These are phyloP conservation scores for Amblyjoppa fuscipennis DNA, from an alignment of 2,888 invertebrate genomes.

Conservation along the genomic window DNA sequence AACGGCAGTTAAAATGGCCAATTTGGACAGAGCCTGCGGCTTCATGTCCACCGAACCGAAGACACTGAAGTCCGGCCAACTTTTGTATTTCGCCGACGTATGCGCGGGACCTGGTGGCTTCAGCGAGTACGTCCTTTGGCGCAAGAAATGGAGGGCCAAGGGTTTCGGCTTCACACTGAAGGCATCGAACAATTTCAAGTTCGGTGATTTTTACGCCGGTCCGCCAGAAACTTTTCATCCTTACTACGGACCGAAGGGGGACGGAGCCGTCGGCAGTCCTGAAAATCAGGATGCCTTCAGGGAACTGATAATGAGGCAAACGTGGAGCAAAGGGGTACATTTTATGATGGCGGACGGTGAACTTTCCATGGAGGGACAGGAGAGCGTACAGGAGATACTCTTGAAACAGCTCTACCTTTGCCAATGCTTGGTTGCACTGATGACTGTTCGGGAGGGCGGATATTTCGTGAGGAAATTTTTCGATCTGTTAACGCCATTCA, in stretches of 20 bases:
- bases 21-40: conserved; percentile 95
- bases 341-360: conserved; percentile 99
- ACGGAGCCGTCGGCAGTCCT: conserved; percentile 96
- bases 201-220: conserved; percentile 95
- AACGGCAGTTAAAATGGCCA: conserved; percentile 99
- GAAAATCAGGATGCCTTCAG: conserved; percentile 93
- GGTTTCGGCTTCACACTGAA: conserved; percentile 98
- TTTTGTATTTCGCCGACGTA: conserved; percentile 97
- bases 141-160: conserved; percentile 94
- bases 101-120: conserved; percentile 99
- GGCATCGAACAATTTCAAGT: conserved; percentile 93
- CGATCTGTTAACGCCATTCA: conserved; percentile 97
- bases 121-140: conserved; percentile 97
- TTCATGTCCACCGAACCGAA: conserved; percentile 95
- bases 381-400: conserved; percentile 97
- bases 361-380: conserved; percentile 97
- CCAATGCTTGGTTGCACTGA: conserved; percentile 96
- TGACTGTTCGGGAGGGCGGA: conserved; percentile 93
- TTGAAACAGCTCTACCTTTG: conserved; percentile 98
- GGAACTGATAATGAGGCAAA: conserved; percentile 91
- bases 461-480: conserved; percentile 99
- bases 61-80: conserved; percentile 83
- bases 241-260: conserved; percentile 93
- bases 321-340: conserved; percentile 93
- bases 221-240: conserved; percentile 96